Percentiles rank a stretch among this genome's conserved stretches.
phyloP scores from a whole-genome alignment of 2,113 vertebrate genomes.

The Pachyramphus minor region DNA sequence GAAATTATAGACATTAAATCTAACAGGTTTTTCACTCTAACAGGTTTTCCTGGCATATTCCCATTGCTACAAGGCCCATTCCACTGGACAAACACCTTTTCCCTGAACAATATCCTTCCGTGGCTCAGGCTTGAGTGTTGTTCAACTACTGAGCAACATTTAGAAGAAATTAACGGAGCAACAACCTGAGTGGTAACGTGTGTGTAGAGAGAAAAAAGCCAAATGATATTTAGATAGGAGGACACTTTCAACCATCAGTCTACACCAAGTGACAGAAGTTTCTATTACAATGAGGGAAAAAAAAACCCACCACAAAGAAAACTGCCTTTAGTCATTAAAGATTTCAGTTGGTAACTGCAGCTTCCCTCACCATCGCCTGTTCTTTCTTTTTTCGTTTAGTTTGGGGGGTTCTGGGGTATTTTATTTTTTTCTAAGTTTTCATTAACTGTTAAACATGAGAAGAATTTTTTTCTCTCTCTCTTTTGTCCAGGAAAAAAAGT shows the following conservation, averaged over 20 bases:
- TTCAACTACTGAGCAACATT: background rate
- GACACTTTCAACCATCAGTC: background rate
- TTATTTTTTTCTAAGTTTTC: background rate
- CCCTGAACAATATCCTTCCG: background rate
- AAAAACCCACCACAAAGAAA: background rate
- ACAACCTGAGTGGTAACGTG: background rate
- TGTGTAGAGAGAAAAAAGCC: background rate
- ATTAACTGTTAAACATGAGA: background rate
- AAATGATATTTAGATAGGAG: background rate
- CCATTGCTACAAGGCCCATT: background rate
- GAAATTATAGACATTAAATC: background rate
- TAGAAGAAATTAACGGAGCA: background rate
- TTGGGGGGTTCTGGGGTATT: background rate
- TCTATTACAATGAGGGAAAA: background rate
- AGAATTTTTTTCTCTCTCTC: background rate
- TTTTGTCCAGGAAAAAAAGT: background rate
- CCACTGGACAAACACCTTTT: background rate
- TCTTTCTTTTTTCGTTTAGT: background rate
- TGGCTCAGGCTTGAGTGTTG: background rate
- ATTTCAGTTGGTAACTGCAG: background rate
- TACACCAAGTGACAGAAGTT: background rate
- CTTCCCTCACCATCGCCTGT: background rate
- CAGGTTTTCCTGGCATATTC: background rate
- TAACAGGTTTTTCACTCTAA: background rate
- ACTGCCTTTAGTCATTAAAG: background rate